Evolutionary conservation across 2,888 invertebrate species (phyloP).

Genomic region (Tinea trinotella): DNA sequence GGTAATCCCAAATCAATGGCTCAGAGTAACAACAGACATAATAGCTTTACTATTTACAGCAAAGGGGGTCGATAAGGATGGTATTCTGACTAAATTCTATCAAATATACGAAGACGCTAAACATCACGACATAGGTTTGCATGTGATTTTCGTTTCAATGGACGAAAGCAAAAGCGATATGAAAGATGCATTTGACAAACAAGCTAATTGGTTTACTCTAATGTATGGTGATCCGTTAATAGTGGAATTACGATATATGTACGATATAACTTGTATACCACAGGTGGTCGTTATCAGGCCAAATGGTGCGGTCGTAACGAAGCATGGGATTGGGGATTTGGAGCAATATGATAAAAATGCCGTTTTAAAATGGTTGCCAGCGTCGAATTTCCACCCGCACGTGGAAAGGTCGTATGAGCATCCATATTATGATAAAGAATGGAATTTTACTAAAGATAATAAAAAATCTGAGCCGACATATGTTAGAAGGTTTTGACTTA

Average conservation of each 20-base stretch:
- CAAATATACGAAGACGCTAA: slow-evolving; percentile 50
- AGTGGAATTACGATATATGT: slow-evolving; percentile 37
- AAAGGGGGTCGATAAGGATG: slow-evolving; percentile 40
- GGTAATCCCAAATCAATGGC: slow-evolving; percentile 35
- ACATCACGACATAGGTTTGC: slow-evolving; percentile 43
- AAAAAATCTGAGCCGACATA: not conserved
- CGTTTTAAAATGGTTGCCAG: slow-evolving; percentile 44
- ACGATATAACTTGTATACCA: slow-evolving; percentile 43
- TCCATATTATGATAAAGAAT: not conserved
- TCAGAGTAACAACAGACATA: slow-evolving; percentile 40
- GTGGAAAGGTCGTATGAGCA: not conserved
- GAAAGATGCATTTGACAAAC: slow-evolving; percentile 32
- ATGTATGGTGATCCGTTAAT: slow-evolving; percentile 41
- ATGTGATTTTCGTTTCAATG: slow-evolving; percentile 52
- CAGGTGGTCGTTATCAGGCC: slow-evolving; percentile 38
- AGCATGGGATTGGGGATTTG: slow-evolving; percentile 44
- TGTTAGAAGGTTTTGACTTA: slow-evolving; percentile 11
- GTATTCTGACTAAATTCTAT: slow-evolving; percentile 45
- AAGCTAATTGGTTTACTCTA: slow-evolving; percentile 62
- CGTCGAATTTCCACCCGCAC: not conserved
- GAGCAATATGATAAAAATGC: slow-evolving; percentile 51
- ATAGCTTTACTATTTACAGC: slow-evolving; percentile 45
- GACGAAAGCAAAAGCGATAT: slow-evolving; percentile 41
- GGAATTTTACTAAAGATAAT: not conserved
- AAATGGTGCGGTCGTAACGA: slow-evolving; percentile 42